Evolutionary conservation across 2,797 vertebrate species (phyloP), one percentile per base, ranked within the genome.

Genomic region (Hippocampus kuda): DNA sequence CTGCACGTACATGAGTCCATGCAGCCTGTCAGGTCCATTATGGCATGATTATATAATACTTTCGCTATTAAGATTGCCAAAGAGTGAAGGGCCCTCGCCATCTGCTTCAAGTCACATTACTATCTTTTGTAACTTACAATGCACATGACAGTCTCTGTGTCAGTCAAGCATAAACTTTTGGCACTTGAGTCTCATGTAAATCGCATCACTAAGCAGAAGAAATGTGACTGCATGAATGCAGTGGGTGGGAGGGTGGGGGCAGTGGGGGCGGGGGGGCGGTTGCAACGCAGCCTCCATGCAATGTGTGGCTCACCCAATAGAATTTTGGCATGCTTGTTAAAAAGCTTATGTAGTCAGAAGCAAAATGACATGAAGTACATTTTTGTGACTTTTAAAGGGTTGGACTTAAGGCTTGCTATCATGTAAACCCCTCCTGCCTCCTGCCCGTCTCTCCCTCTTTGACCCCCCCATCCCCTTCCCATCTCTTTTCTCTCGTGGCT

Each of bases 351-450:
- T 69, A 82, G 83, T 79, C 74, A 71, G 73, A 81, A 60, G 70
- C 83, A 77, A 84, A 83, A 79, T 71, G 70, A 86, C 78, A 83
- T 70, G 56, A 68, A 72, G 67, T 65, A 65, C 71, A 75, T 79
- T 83, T 84, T 81, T 84, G 76, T 83, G 79, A 80, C 83, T 90
- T 88, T 88, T 88, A 88, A 87, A 53, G 79, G 87, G 83, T 64
- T 88, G 81, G 79, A 79, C 77, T 82, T 87, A 81, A 73, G 76
- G 72, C 62, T 66, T 64, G 70, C 75, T 6, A 69, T 76, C 79
- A 74, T 48, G 72, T 53, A 60, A 73, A 71, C 83, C 75, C 77
- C 81, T 77, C 75, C 73, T 71, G 15, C 30, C 27, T 61, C 30
- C 12, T 59, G 26, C 15, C 15, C 26, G 5, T 61, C 59, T 34